phyloP scores from a whole-genome alignment of 2,888 invertebrate genomes.

The Yponomeuta plumbellus region DNA sequence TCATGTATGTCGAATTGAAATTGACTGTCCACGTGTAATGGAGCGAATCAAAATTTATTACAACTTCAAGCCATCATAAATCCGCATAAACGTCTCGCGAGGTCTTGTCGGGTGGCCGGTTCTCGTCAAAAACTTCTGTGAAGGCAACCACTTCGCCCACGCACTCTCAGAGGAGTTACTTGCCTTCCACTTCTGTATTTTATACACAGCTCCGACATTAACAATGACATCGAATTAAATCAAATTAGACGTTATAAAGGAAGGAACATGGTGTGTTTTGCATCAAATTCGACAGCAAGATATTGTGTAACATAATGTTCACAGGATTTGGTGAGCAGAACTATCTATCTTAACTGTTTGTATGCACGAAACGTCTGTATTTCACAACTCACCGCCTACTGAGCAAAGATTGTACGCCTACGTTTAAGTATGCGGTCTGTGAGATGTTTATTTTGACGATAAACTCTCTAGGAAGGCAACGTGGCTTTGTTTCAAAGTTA shows the following conservation, averaged over 20 bases:
- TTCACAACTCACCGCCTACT: conserved; percentile 51
- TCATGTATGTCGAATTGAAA: conserved; percentile 1
- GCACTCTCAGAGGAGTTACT: conserved; percentile 44
- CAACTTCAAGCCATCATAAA: conserved; percentile 30
- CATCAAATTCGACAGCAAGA: not conserved
- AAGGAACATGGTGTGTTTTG: not conserved
- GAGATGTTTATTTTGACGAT: conserved; percentile 11
- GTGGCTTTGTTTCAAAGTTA: not conserved
- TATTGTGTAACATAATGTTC: conserved; percentile 21
- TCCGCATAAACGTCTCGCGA: conserved; percentile 34
- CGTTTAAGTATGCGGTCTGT: conserved; percentile 23
- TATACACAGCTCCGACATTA: conserved; percentile 28
- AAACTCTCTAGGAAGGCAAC: not conserved
- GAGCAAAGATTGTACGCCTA: conserved; percentile 41
- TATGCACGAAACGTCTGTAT: conserved; percentile 44
- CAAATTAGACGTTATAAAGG: conserved; percentile 32
- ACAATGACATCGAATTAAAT: conserved; percentile 25
- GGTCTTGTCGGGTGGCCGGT: conserved; percentile 27
- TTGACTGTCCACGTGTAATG: not conserved
- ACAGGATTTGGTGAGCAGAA: conserved; percentile 38
- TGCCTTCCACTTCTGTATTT: conserved; percentile 30
- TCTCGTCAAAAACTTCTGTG: conserved; percentile 39
- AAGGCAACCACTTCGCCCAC: conserved; percentile 43
- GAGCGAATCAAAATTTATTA: conserved; percentile 13
- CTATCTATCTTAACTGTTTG: conserved; percentile 30